Conservation (phyloP, 2,888 invertebrate species). For the Orthosia gracilis region DNA sequence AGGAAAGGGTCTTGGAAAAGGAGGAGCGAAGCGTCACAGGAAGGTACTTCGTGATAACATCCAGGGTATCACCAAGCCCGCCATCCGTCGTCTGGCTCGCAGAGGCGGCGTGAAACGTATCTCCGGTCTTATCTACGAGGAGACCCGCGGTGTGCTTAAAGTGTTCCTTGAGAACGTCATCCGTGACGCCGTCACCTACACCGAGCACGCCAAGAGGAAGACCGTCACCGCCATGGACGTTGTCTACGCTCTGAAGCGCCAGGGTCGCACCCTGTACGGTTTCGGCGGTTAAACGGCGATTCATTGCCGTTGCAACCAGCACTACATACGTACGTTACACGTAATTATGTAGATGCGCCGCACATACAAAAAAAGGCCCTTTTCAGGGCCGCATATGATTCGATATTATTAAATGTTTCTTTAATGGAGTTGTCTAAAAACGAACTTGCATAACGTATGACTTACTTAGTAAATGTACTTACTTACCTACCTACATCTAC, state of each 20-base stretch:
- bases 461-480: no score
- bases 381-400: no score
- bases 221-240: slow-evolving; percentile 96
- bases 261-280: slow-evolving; percentile 46
- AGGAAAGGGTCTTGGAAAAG: slow-evolving; percentile 93
- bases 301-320: no score
- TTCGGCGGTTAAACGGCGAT: slow-evolving; percentile 10
- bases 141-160: no score
- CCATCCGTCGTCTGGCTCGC: slow-evolving; percentile 90
- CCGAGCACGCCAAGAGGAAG: slow-evolving; percentile 94
- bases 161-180: slow-evolving; percentile 89
- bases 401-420: no score
- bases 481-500: slow-evolving; percentile 10
- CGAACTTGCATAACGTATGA: neutral
- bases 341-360: no score
- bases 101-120: slow-evolving; percentile 90
- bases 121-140: no score
- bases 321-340: neutral
- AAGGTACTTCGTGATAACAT: slow-evolving; percentile 80
- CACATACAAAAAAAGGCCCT: no score
- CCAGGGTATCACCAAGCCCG: slow-evolving; percentile 94
- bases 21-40: slow-evolving; percentile 95
- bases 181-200: slow-evolving; percentile 72
- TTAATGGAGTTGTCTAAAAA: neutral
- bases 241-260: slow-evolving; percentile 94